Conservation (phyloP, 2,888 invertebrate species). For the Rotaria magnacalcarata region DNA sequence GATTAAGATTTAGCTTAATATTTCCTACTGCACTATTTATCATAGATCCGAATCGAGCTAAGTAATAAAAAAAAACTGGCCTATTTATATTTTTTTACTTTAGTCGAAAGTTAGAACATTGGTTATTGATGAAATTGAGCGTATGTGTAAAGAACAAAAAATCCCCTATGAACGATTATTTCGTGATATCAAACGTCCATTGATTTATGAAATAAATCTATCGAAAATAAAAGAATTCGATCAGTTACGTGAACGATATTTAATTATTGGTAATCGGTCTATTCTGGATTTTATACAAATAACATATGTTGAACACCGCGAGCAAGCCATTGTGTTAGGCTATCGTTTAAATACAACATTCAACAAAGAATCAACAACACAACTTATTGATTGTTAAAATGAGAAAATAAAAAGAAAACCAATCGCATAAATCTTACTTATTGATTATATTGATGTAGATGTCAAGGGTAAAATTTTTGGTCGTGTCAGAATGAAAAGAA, state of each 20-base stretch:
- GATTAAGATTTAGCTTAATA: too few relatives aligned
- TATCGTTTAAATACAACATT: neutral
- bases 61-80: too few relatives aligned
- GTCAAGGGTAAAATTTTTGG: neutral
- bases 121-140: constrained; percentile 12
- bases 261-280: neutral
- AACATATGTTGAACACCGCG: constrained; percentile 6
- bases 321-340: constrained; percentile 2
- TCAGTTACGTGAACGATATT: constrained; percentile 6
- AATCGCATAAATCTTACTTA: neutral
- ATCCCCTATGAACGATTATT: constrained; percentile 21
- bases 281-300: constrained; percentile 20
- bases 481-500: neutral
- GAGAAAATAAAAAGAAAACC: neutral
- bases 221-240: neutral
- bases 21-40: too few relatives aligned
- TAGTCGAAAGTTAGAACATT: neutral
- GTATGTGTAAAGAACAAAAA: neutral
- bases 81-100: neutral
- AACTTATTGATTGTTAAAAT: neutral
- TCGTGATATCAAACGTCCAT: constrained; percentile 8
- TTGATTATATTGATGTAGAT: neutral
- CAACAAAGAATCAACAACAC: neutral
- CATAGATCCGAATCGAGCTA: too few relatives aligned
- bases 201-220: neutral